A percentile compares a stretch with the other conserved stretches of the same genome.
Evolutionary conservation across 2,888 invertebrate species (phyloP).

Genomic region (Ennomos erosarius): DNA sequence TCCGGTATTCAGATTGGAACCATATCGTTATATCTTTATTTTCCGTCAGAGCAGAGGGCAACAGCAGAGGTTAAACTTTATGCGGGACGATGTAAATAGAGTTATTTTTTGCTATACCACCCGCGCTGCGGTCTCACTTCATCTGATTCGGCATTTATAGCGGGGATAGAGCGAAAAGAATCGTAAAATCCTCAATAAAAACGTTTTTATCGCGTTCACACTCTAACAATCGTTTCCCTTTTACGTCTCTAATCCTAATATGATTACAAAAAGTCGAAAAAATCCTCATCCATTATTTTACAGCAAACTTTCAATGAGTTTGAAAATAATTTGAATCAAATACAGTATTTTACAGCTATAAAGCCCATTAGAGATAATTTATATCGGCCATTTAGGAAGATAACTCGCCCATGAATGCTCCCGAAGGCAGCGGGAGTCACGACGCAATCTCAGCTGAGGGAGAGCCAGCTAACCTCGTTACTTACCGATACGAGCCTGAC

Average conservation of each 20-base stretch:
- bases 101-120: slow-evolving; percentile 66
- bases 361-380: slow-evolving; percentile 74
- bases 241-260: slow-evolving; percentile 63
- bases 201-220: slow-evolving; percentile 66
- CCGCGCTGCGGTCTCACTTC: slow-evolving; percentile 66
- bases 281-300: slow-evolving; percentile 29
- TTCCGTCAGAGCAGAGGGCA: slow-evolving; percentile 36
- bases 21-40: slow-evolving; percentile 37
- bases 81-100: slow-evolving; percentile 61
- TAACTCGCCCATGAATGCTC: slow-evolving; percentile 74
- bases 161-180: slow-evolving; percentile 71
- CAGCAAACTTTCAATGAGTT: slow-evolving; percentile 51
- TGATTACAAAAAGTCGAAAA: slow-evolving; percentile 45
- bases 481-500: slow-evolving; percentile 64
- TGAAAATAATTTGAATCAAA: slow-evolving; percentile 55
- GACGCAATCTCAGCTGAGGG: slow-evolving; percentile 59
- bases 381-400: slow-evolving; percentile 72
- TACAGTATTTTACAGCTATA: slow-evolving; percentile 68
- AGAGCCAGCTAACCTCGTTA: slow-evolving; percentile 71
- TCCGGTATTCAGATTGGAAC: slow-evolving; percentile 32
- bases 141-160: slow-evolving; percentile 77
- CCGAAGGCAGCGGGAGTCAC: slow-evolving; percentile 73
- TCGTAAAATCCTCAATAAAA: slow-evolving; percentile 78
- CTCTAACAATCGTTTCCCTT: slow-evolving; percentile 65
- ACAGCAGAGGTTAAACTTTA: slow-evolving; percentile 53